These are phyloP conservation scores for Hipparchia semele DNA, from an alignment of 2,888 invertebrate genomes.

Conservation along the genomic window DNA sequence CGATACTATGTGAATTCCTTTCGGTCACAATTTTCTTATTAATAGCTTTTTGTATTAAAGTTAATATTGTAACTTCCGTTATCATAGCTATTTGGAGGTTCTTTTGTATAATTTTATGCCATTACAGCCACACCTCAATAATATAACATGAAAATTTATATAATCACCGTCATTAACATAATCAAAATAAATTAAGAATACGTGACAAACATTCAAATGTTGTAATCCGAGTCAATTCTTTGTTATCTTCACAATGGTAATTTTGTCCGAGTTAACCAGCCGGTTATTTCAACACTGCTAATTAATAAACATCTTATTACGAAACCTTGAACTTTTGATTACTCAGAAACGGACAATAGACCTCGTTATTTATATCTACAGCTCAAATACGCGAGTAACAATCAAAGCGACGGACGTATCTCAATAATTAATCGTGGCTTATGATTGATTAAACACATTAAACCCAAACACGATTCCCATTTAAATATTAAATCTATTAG, in stretches of 20 bases:
- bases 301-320: slow-evolving; percentile 78
- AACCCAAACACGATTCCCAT: slow-evolving; percentile 76
- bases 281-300: slow-evolving; percentile 69
- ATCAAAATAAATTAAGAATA: slow-evolving; percentile 42
- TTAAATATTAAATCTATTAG: slow-evolving; percentile 80
- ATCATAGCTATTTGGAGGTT: background rate
- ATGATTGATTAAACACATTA: slow-evolving; percentile 83
- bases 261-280: slow-evolving; percentile 60
- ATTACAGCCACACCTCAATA: slow-evolving; percentile 39
- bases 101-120: slow-evolving; percentile 9
- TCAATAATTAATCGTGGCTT: slow-evolving; percentile 80
- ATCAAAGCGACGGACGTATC: slow-evolving; percentile 71
- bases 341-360: slow-evolving; percentile 73
- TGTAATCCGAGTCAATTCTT: slow-evolving; percentile 60
- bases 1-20: background rate
- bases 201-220: slow-evolving; percentile 46
- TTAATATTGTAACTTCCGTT: slow-evolving; percentile 15
- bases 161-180: slow-evolving; percentile 41
- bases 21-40: background rate
- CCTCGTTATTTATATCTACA: slow-evolving; percentile 71
- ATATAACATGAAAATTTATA: slow-evolving; percentile 39
- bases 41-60: background rate
- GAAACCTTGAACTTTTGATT: slow-evolving; percentile 79
- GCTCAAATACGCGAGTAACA: slow-evolving; percentile 60
- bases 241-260: slow-evolving; percentile 62